Conservation (phyloP, 2,113 vertebrate genomes). For the Pluvialis apricaria region DNA sequence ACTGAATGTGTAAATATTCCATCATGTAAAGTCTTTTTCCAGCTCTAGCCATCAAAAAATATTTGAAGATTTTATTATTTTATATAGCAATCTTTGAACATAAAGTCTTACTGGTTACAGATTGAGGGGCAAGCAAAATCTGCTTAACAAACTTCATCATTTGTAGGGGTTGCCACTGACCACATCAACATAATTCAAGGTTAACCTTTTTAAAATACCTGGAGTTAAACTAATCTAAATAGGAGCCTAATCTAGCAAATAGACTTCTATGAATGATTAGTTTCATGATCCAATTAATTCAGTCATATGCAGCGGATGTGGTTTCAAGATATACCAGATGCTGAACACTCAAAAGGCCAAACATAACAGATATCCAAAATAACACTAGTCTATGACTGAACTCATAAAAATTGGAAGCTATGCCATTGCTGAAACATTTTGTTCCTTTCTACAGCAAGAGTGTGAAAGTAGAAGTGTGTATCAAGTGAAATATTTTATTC, state of each 20-base stretch:
- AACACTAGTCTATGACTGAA: not conserved
- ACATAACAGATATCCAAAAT: not conserved
- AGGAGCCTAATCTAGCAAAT: not conserved
- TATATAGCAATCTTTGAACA: not conserved
- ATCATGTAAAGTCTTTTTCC: not conserved
- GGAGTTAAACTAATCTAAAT: not conserved
- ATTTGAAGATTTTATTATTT: not conserved
- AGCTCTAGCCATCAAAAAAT: not conserved
- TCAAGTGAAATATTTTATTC: not conserved
- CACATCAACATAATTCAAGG: not conserved
- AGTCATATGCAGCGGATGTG: not conserved
- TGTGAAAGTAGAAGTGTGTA: too few relatives aligned
- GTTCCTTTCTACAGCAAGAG: too few relatives aligned
- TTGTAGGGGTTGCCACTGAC: not conserved
- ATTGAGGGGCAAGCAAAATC: not conserved
- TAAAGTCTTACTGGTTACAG: not conserved
- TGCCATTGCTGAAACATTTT: too few relatives aligned
- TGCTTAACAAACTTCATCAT: not conserved
- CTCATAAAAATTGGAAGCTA: not conserved
- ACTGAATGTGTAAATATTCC: not conserved
- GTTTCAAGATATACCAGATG: not conserved
- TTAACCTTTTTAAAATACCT: not conserved
- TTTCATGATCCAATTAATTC: not conserved
- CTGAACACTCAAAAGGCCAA: not conserved
- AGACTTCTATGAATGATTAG: not conserved